phyloP scores from a whole-genome alignment of 2,113 vertebrate genomes.

The Varanus salvator region DNA sequence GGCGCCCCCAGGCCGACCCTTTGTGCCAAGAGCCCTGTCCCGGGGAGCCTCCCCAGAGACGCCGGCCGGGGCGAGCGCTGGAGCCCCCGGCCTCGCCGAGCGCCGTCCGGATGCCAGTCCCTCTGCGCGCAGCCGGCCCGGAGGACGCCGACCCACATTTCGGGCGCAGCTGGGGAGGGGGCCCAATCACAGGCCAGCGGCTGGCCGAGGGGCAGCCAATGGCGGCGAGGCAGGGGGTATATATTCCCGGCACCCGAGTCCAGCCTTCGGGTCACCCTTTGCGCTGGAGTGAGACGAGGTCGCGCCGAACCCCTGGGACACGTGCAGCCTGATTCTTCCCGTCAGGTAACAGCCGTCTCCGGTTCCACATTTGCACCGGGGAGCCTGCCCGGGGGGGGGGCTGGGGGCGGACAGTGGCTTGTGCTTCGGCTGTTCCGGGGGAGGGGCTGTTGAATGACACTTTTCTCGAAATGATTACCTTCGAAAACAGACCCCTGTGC shows the following conservation, averaged over 20 bases:
- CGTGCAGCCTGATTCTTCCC: slow-evolving; percentile 12
- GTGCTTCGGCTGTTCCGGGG: too few relatives aligned
- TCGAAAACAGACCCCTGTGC: neutral
- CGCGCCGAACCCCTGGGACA: neutral
- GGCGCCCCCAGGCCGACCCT: too few relatives aligned
- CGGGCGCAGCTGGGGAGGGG: neutral
- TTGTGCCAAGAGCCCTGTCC: too few relatives aligned
- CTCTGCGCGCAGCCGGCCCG: neutral
- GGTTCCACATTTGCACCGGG: neutral
- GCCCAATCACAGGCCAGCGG: slow-evolving; percentile 1
- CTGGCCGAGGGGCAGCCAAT: neutral
- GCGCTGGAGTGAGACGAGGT: slow-evolving; percentile 14
- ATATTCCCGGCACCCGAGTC: neutral
- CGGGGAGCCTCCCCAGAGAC: too few relatives aligned
- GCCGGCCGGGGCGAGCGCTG: too few relatives aligned
- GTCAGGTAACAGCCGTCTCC: neutral
- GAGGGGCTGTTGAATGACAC: neutral
- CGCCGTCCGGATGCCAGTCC: too few relatives aligned
- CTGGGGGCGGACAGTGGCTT: neutral
- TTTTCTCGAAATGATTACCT: neutral
- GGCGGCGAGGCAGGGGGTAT: neutral
- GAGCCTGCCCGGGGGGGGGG: too few relatives aligned
- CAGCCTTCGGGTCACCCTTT: neutral
- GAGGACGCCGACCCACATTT: slow-evolving; percentile 2
- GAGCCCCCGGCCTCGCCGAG: too few relatives aligned